Percentiles rank a stretch among this genome's conserved stretches.
Evolutionary conservation across 2,797 vertebrate genomes (phyloP).

Genomic region (Varecia variegata): DNA sequence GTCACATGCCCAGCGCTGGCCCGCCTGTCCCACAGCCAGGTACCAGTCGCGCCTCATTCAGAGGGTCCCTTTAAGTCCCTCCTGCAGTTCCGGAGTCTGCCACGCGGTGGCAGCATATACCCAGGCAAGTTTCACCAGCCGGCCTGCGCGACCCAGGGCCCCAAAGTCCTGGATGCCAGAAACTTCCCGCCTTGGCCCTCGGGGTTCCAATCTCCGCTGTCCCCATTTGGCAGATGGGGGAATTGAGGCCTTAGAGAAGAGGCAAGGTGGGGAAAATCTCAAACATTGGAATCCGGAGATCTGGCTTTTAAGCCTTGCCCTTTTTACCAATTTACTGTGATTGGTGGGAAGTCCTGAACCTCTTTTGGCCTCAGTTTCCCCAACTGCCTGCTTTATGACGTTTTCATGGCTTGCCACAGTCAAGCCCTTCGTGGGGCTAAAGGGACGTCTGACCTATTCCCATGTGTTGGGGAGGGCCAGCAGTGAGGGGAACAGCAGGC

Average conservation of each 20-base stretch:
- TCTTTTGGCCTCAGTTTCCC: neutral
- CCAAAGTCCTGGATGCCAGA: neutral
- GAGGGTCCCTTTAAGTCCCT: neutral
- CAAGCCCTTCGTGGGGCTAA: neutral
- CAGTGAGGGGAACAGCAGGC: neutral
- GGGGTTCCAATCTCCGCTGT: neutral
- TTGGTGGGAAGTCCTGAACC: neutral
- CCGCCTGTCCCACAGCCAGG: neutral
- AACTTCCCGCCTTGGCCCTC: no score
- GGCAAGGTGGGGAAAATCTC: neutral
- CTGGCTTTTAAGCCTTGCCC: neutral
- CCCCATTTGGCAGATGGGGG: neutral
- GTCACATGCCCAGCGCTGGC: neutral
- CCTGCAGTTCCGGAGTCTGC: neutral
- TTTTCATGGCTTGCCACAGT: neutral
- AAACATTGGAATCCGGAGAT: neutral
- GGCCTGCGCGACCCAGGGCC: rapidly evolving
- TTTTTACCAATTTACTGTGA: neutral
- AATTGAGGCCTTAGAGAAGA: neutral
- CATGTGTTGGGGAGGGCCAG: neutral
- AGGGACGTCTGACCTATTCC: neutral
- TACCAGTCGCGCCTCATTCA: neutral
- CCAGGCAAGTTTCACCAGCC: neutral
- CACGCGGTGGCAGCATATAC: constrained; percentile 46
- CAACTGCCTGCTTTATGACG: neutral